Conservation (phyloP, 2,113 vertebrate species). For the Sciurus niger region DNA sequence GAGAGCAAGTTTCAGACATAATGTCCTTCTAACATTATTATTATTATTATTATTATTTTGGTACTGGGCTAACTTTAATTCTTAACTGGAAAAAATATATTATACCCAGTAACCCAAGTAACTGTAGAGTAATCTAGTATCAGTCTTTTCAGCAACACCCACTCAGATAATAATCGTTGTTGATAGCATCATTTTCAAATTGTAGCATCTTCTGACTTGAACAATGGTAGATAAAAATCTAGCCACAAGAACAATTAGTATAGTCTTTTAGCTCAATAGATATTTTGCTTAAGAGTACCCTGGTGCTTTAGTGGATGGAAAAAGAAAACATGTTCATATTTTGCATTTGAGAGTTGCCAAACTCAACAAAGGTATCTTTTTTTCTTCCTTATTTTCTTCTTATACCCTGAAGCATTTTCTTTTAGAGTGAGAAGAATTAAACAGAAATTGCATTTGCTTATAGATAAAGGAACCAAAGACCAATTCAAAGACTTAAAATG, state of each 20-base stretch:
- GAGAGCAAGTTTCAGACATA: conserved; percentile 9
- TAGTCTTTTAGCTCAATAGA: conserved; percentile 19
- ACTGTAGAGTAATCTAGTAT: conserved; percentile 67
- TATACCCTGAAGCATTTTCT: conserved; percentile 3
- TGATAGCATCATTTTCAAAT: conserved; percentile 64
- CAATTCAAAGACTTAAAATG: conserved; percentile 27
- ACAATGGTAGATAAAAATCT: conserved; percentile 78
- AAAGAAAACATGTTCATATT: background rate
- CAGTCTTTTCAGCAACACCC: conserved; percentile 77
- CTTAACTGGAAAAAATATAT: conserved; percentile 39
- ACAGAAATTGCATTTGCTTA: conserved; percentile 31
- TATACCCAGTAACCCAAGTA: conserved; percentile 6
- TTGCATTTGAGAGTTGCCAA: background rate
- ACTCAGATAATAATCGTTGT: conserved; percentile 70
- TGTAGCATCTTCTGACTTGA: conserved; percentile 68
- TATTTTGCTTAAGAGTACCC: background rate
- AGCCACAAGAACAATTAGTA: conserved; percentile 65
- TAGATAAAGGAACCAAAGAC: conserved; percentile 14
- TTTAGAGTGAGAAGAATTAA: conserved; percentile 21
- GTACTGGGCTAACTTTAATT: conserved; percentile 41
- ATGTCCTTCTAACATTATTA: conserved; percentile 56
- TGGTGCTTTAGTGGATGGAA: background rate
- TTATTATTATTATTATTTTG: background rate
- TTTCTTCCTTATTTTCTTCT: background rate
- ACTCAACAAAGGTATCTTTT: conserved; percentile 11